phyloP scores from a whole-genome alignment of 2,797 vertebrate genomes.

The Streptopelia turtur region DNA sequence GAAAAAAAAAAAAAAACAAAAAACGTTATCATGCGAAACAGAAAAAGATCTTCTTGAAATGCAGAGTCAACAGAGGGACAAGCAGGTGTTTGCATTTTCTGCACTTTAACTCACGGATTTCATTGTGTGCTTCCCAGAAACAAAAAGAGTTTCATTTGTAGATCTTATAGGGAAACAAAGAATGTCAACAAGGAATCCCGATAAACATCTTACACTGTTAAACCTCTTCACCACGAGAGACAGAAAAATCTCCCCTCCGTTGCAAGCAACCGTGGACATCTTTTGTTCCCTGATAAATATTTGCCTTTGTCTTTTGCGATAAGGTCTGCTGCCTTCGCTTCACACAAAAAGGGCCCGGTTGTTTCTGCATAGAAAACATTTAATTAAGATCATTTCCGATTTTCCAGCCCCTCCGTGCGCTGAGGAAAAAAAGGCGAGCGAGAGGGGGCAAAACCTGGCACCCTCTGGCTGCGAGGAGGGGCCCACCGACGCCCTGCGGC shows the following conservation, averaged over 20 bases:
- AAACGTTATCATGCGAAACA: neutral
- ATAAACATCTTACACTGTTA: constrained; percentile 68
- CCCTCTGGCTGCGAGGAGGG: constrained; percentile 56
- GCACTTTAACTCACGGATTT: constrained; percentile 27
- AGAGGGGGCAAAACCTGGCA: constrained; percentile 34
- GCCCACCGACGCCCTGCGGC: constrained; percentile 52
- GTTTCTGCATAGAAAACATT: constrained; percentile 77
- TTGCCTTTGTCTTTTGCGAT: constrained; percentile 86
- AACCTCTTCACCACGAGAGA: constrained; percentile 74
- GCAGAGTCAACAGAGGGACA: constrained; percentile 20
- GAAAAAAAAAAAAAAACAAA: neutral
- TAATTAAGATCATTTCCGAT: constrained; percentile 83
- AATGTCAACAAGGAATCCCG: constrained; percentile 14
- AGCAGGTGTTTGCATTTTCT: constrained; percentile 45
- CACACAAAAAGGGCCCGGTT: constrained; percentile 32
- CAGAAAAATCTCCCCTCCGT: constrained; percentile 76
- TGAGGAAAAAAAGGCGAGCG: constrained; percentile 56
- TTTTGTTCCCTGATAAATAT: constrained; percentile 91
- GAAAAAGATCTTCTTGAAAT: constrained; percentile 3
- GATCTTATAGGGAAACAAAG: constrained; percentile 42
- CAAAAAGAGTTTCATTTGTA: constrained; percentile 41
- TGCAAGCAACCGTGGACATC: constrained; percentile 73
- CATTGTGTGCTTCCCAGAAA: constrained; percentile 27
- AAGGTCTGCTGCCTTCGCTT: constrained; percentile 68
- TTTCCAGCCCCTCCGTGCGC: constrained; percentile 41